Conservation (phyloP, 2,888 invertebrate species). For the Oligia latruncula region DNA sequence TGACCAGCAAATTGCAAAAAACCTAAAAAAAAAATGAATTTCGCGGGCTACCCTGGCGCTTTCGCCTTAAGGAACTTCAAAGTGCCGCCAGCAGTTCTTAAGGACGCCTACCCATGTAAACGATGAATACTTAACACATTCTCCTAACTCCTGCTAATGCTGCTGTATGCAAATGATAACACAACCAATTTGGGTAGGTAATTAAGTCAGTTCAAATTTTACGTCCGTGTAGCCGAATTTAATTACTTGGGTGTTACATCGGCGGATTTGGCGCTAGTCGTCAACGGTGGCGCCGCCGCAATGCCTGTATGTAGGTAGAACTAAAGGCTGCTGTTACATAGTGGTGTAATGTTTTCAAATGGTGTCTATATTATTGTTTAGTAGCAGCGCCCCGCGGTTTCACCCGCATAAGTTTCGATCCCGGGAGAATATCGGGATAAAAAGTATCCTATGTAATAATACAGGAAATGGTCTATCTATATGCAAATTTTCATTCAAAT, state of each 20-base stretch:
- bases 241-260: conserved; percentile 66
- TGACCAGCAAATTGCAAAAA: no score
- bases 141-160: conserved; percentile 57
- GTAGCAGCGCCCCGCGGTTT: no score
- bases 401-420: no score
- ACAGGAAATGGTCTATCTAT: no score
- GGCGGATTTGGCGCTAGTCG: conserved; percentile 60
- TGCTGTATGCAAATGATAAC: conserved; percentile 67
- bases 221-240: conserved; percentile 65
- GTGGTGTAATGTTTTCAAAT: conserved; percentile 5
- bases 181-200: conserved; percentile 66
- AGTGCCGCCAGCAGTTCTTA: not conserved
- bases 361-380: not conserved
- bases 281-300: conserved; percentile 47
- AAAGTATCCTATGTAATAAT: no score
- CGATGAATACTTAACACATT: conserved; percentile 55
- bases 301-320: conserved; percentile 13
- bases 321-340: conserved; percentile 4
- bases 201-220: conserved; percentile 68
- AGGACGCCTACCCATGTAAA: conserved; percentile 25
- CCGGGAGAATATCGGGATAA: no score
- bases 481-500: no score
- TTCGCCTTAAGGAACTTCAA: not conserved
- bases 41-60: no score
- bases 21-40: no score